These are phyloP conservation scores for Cantharis flavilabris DNA, from an alignment of 2,888 invertebrate genomes.

Conservation along the genomic window DNA sequence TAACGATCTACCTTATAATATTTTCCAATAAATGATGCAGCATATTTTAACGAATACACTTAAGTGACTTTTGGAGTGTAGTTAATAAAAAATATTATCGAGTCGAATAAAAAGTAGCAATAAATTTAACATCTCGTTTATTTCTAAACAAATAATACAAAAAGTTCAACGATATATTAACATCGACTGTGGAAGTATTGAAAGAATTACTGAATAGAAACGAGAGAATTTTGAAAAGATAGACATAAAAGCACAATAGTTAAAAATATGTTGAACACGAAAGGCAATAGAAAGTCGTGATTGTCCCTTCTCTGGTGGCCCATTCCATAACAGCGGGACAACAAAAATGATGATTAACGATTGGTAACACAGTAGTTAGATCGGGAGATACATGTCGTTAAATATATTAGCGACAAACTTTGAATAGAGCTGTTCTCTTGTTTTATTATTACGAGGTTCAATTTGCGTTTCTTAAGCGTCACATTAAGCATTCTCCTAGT, in stretches of 20 bases:
- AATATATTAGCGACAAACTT: conserved; percentile 50
- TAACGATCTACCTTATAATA: neutral
- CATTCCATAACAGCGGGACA: conserved; percentile 42
- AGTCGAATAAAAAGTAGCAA: neutral
- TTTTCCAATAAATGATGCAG: neutral
- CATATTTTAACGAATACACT: neutral
- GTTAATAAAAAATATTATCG: neutral
- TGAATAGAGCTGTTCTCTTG: conserved; percentile 50
- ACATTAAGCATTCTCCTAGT: conserved; percentile 3
- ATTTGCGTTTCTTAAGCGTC: conserved; percentile 20
- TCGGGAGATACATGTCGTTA: conserved; percentile 43
- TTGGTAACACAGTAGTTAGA: conserved; percentile 49
- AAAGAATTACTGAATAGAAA: conserved; percentile 2
- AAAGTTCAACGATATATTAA: neutral
- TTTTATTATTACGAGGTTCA: conserved; percentile 31
- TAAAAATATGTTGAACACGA: conserved; percentile 38
- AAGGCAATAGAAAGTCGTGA: conserved; percentile 44
- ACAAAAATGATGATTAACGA: conserved; percentile 45
- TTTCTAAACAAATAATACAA: neutral
- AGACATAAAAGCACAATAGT: neutral
- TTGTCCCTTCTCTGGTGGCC: conserved; percentile 44
- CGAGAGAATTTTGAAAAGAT: neutral
- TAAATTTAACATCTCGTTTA: neutral
- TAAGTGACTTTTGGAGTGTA: neutral
- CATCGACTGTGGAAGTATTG: neutral